Percentiles rank a stretch among this genome's conserved stretches.
Evolutionary conservation across 2,113 vertebrate species (phyloP).

Genomic region (Cryptomyrus ogoouensis): DNA sequence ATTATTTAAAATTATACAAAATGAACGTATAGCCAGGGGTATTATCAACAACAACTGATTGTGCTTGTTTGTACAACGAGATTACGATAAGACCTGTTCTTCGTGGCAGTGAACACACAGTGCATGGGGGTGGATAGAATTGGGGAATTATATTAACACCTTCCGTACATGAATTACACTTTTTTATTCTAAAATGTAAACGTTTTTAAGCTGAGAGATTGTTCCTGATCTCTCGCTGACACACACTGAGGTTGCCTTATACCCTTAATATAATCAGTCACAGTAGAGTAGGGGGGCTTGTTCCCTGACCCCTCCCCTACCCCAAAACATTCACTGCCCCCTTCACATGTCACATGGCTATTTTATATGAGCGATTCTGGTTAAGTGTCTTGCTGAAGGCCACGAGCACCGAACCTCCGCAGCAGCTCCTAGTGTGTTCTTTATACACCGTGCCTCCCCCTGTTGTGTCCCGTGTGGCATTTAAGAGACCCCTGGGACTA

Average conservation of each 20-base stretch:
- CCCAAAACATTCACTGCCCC: not conserved
- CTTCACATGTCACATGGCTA: not conserved
- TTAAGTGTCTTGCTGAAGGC: not conserved
- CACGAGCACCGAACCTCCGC: not conserved
- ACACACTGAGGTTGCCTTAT: not conserved
- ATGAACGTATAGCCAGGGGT: not conserved
- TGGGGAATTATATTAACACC: not conserved
- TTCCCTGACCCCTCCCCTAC: not conserved
- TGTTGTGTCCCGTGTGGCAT: not conserved
- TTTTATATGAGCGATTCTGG: not conserved
- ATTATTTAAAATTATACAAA: not conserved
- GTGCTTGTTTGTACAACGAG: not conserved
- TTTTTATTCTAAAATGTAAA: not conserved
- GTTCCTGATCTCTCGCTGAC: not conserved
- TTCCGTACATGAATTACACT: not conserved
- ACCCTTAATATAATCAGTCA: not conserved
- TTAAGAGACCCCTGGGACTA: not conserved
- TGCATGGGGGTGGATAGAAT: not conserved
- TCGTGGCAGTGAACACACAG: not conserved
- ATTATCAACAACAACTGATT: not conserved
- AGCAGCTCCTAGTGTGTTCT: not conserved
- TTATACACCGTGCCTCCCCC: not conserved
- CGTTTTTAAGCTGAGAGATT: not conserved
- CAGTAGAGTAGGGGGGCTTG: not conserved
- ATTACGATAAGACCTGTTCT: not conserved